Conservation (phyloP, 30 jellyfish, hydroid and myxozoan species). For the Catostylus mosaicus region DNA sequence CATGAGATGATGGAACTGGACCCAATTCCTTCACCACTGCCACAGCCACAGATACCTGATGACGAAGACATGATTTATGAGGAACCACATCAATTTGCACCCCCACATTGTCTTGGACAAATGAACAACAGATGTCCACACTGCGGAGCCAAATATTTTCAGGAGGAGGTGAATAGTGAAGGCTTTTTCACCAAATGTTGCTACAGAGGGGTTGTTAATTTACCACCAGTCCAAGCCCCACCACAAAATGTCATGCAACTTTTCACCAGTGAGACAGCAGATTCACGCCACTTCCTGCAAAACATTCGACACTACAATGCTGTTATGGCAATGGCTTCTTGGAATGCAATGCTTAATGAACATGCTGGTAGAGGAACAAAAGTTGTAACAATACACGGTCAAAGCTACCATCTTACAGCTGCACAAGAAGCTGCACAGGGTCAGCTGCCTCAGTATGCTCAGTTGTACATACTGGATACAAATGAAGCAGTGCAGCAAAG, state of each 20-base stretch:
- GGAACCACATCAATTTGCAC: neutral
- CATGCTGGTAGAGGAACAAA: slow-evolving; percentile 46
- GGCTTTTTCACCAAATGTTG: too few relatives aligned
- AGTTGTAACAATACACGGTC: slow-evolving; percentile 52
- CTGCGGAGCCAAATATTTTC: neutral
- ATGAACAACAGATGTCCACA: neutral
- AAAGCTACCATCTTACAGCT: slow-evolving; percentile 53
- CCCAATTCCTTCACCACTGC: too few relatives aligned
- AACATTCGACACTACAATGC: too few relatives aligned
- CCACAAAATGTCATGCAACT: neutral
- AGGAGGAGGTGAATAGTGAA: too few relatives aligned
- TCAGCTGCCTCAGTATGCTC: slow-evolving; percentile 45
- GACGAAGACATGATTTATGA: neutral
- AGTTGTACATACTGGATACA: slow-evolving; percentile 48
- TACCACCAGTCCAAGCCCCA: neutral
- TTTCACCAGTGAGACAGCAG: neutral
- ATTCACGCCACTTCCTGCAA: slow-evolving; percentile 17
- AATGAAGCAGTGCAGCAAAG: slow-evolving; percentile 37
- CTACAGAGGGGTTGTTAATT: neutral
- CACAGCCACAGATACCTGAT: too few relatives aligned
- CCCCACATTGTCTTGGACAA: neutral
- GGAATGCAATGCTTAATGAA: slow-evolving; percentile 31
- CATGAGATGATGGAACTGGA: too few relatives aligned
- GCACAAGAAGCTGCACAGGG: slow-evolving; percentile 34
- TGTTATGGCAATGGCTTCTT: slow-evolving; percentile 58